Conservation (phyloP, 2,888 invertebrate species). For the Phengaris alcon region DNA sequence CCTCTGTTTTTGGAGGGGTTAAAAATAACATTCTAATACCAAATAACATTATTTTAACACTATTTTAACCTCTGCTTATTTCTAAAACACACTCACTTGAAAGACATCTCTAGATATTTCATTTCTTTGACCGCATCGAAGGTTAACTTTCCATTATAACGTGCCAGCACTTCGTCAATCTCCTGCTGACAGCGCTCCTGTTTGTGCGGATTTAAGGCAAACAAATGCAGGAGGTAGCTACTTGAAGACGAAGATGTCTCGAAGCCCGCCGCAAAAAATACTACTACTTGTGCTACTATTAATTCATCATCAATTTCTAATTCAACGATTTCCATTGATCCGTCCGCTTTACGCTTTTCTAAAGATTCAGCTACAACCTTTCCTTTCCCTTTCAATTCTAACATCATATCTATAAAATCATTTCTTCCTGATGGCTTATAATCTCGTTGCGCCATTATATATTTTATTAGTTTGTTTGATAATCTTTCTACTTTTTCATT, state of each 20-base stretch:
- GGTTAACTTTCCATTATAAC: conserved; percentile 53
- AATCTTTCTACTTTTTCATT: conserved; percentile 37
- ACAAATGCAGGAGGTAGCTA: conserved; percentile 57
- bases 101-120: conserved; percentile 49
- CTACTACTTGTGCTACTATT: conserved; percentile 56
- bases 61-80: not conserved
- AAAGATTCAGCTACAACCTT: conserved; percentile 55
- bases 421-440: conserved; percentile 50
- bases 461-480: conserved; percentile 45
- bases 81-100: conserved; percentile 41
- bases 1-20: too few relatives aligned
- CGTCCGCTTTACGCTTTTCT: conserved; percentile 49
- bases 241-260: conserved; percentile 69
- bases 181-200: conserved; percentile 58
- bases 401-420: conserved; percentile 50
- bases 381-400: conserved; percentile 51
- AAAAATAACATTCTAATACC: not conserved
- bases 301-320: conserved; percentile 50
- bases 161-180: conserved; percentile 54
- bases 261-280: conserved; percentile 67
- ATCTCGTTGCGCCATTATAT: conserved; percentile 52
- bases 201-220: conserved; percentile 60
- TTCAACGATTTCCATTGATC: conserved; percentile 48
- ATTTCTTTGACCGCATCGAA: conserved; percentile 57
- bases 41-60: not conserved